A percentile compares a stretch with the other conserved stretches of the same genome.
Conservation (phyloP, 2,888 invertebrate species). For the Eretmocerus hayati region DNA sequence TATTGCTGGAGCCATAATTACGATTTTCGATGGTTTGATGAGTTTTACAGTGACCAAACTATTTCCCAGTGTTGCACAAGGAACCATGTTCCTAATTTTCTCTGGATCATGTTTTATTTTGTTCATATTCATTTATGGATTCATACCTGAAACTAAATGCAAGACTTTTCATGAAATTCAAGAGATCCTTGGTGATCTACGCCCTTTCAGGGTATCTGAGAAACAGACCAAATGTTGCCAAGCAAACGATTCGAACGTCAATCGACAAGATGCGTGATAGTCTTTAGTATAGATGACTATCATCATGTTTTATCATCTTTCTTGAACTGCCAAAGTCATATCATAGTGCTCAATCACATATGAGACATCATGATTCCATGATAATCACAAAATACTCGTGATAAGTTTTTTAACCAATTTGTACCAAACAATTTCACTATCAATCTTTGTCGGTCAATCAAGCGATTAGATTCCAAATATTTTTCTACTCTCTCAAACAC, state of each 20-base stretch:
- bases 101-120: constrained; percentile 34
- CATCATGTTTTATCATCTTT: too few relatives aligned
- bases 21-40: constrained; percentile 39
- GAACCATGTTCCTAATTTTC: constrained; percentile 36
- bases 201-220: constrained; percentile 6
- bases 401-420: too few relatives aligned
- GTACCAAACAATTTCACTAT: too few relatives aligned
- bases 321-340: too few relatives aligned
- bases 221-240: background rate
- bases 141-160: constrained; percentile 41
- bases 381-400: too few relatives aligned
- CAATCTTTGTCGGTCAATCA: too few relatives aligned
- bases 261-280: constrained; percentile 15
- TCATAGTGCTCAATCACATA: too few relatives aligned
- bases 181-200: constrained; percentile 27
- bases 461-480: too few relatives aligned
- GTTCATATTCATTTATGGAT: constrained; percentile 34
- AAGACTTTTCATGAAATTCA: constrained; percentile 41
- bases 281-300: too few relatives aligned
- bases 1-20: constrained; percentile 37
- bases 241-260: background rate
- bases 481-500: too few relatives aligned
- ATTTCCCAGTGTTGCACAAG: constrained; percentile 35
- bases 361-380: too few relatives aligned
- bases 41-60: constrained; percentile 40